Percentiles rank a stretch among this genome's conserved stretches.
Conservation (phyloP, 2,797 vertebrate species). For the Poeciliopsis infans region DNA sequence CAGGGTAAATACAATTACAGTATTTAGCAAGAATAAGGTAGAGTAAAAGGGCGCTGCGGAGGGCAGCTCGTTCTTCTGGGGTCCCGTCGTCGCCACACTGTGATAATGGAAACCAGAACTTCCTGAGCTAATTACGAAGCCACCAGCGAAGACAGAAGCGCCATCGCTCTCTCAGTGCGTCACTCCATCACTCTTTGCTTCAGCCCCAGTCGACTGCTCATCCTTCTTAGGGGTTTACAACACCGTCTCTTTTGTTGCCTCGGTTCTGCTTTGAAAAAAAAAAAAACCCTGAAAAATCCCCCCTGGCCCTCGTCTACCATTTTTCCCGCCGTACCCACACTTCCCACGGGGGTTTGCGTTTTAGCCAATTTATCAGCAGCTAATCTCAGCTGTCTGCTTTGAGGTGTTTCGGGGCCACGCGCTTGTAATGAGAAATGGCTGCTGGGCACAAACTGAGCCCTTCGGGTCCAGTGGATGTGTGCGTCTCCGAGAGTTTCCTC, state of each 20-base stretch:
- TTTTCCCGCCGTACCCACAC: constrained; percentile 3
- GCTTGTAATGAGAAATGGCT: constrained; percentile 66
- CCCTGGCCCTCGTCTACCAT: not conserved
- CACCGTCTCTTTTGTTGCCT: not conserved
- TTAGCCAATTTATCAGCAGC: constrained; percentile 52
- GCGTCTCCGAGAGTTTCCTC: constrained; percentile 40
- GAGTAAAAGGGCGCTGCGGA: not conserved
- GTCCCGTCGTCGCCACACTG: constrained; percentile 1
- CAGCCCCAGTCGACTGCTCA: constrained; percentile 4
- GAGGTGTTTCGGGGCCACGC: constrained; percentile 68
- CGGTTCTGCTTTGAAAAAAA: not conserved
- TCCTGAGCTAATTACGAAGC: constrained; percentile 38
- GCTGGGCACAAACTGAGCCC: constrained; percentile 46
- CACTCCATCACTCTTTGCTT: constrained; percentile 38
- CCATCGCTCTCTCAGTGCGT: constrained; percentile 38
- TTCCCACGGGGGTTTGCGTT: constrained; percentile 10
- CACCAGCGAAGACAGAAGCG: constrained; percentile 48
- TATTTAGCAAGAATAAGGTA: too few species aligned
- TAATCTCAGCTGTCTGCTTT: constrained; percentile 63
- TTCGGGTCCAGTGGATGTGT: constrained; percentile 26
- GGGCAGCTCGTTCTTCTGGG: not conserved
- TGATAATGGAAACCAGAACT: constrained; percentile 58
- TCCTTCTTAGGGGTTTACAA: constrained; percentile 27
- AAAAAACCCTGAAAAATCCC: not conserved
- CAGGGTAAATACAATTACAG: too few species aligned